Conservation (phyloP, 2,797 vertebrate species). For the Myotis daubentonii region DNA sequence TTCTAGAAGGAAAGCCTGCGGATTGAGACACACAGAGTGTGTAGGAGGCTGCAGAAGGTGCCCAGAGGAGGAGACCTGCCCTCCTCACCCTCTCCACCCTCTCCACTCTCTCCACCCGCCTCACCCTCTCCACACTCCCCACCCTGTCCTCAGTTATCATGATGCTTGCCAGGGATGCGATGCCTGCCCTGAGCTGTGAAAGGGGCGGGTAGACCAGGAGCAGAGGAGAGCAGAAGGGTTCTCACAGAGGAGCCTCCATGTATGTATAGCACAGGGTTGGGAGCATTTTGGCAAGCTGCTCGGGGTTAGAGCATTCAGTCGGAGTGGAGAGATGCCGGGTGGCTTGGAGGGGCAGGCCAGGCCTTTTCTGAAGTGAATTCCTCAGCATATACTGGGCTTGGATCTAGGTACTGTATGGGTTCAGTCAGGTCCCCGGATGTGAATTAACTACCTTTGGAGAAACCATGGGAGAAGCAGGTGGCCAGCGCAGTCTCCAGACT, state of each 20-base stretch:
- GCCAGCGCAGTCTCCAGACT: neutral
- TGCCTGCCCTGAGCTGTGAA: neutral
- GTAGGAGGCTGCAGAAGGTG: neutral
- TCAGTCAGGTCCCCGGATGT: neutral
- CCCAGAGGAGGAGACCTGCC: too few relatives aligned
- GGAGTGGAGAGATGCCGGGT: neutral
- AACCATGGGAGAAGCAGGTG: neutral
- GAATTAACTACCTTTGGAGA: neutral
- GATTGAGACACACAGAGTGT: neutral
- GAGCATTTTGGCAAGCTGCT: neutral
- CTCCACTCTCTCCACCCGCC: too few relatives aligned
- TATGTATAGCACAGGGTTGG: too few relatives aligned
- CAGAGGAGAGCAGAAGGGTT: too few relatives aligned
- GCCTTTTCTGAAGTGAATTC: neutral
- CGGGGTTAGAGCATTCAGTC: neutral
- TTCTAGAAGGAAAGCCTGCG: neutral
- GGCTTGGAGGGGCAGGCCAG: neutral
- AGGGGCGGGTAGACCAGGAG: neutral
- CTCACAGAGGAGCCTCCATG: neutral
- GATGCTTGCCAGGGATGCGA: neutral
- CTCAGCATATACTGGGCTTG: neutral
- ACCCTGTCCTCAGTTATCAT: accelerated
- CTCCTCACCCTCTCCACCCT: neutral
- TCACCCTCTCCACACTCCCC: neutral
- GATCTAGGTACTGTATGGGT: neutral